Evolutionary conservation across 1,140 invertebrate species (phyloP), one percentile per base, ranked within the genome.

Genomic region (Drosophila eugracilis): DNA sequence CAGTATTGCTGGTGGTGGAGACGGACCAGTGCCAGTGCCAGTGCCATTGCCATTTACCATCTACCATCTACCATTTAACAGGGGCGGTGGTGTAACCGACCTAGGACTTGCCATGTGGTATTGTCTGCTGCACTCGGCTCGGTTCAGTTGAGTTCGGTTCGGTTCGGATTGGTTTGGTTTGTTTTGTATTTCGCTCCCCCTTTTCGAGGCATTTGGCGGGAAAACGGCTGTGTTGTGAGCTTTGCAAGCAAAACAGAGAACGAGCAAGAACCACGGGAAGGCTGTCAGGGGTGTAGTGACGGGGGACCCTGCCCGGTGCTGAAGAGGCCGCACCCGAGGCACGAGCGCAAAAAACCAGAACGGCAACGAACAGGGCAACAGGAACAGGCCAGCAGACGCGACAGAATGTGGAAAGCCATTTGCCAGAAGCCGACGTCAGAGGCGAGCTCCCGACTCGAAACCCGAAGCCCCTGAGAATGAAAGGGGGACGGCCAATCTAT

Each of bases 101-200:
- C 86, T 89, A 90, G 86, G 86, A 90, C 86, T 89, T 89, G 78
- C 81, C 86, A 90, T 81, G 75, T 78, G 75, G 65, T 81, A 86
- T 89, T 89, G 86, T 89, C 77, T 89, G 80, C 83, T 65, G 54
- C 60, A 41, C 36, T 49, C 55, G 60, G 41, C 39, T 60, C 34
- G 57, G 50, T 36, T 52, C 26, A 26, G 26, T 36, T 62, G 22
- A 55, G 28, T 21, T 63, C 28, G 26, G 59, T 30, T 58, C 22
- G 36, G 14, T 21, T 63, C 28, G 26, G 59, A 24, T 58, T 17
- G 36, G 14, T 58, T 65, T 62, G 19, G 6, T 22, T 50, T 66
- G 7, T 63, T 53, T 54, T 62, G 62, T 50, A 71, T 65, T 42
- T 60, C 24, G 48, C 58, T 71, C 37, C 65, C 37, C 45, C 63